Percentiles rank a stretch among this genome's conserved stretches.
These are phyloP conservation scores for Anthopleura sola DNA, from an alignment of 64 coral and sea anemone species.

Conservation along the genomic window DNA sequence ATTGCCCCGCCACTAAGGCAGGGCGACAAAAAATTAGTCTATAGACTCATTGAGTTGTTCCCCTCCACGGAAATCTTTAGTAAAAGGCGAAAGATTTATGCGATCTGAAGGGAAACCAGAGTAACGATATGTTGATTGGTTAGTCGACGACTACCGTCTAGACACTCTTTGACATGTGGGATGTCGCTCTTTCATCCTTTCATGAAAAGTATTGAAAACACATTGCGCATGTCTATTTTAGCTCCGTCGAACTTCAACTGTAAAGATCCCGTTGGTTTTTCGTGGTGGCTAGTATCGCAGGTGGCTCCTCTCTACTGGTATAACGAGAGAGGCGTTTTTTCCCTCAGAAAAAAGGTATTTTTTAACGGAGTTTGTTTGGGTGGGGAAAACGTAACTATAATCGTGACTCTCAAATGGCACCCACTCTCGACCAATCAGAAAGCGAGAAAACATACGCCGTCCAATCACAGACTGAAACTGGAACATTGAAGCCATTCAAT, in stretches of 20 bases:
- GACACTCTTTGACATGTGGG: background rate
- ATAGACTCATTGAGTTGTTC: background rate
- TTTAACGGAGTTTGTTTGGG: background rate
- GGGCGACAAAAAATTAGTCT: background rate
- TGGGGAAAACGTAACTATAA: background rate
- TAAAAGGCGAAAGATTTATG: background rate
- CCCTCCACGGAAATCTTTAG: background rate
- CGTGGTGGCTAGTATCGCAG: slow-evolving; percentile 87
- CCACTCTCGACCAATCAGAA: background rate
- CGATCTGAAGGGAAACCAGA: background rate
- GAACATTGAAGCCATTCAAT: too few relatives aligned
- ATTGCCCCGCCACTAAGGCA: background rate
- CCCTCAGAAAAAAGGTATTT: slow-evolving; percentile 66
- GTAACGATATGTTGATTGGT: background rate
- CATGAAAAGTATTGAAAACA: too few relatives aligned
- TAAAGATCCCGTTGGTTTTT: slow-evolving; percentile 58
- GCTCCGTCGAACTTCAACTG: slow-evolving; percentile 57
- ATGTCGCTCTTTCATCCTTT: background rate
- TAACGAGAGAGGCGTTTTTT: slow-evolving; percentile 58
- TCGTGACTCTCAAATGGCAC: background rate
- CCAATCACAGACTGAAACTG: too few relatives aligned
- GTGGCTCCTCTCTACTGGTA: slow-evolving; percentile 85
- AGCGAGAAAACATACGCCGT: too few relatives aligned
- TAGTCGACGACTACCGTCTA: background rate
- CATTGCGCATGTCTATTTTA: background rate